phyloP scores from a whole-genome alignment of 2,888 invertebrate genomes.

The Ferdinandea cuprea region DNA sequence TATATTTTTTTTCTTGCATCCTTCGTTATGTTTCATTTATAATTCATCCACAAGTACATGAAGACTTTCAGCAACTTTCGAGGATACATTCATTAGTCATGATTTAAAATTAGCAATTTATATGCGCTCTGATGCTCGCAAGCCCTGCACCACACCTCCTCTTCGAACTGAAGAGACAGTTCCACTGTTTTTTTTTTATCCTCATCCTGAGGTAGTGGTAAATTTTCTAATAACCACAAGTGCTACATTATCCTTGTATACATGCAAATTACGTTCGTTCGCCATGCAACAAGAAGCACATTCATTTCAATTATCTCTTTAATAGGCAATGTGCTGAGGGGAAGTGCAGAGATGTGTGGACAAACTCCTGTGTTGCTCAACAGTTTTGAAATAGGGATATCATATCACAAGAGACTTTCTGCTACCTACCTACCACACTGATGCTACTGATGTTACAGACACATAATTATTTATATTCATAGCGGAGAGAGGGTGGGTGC shows the following conservation, averaged over 20 bases:
- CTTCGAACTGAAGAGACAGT: neutral
- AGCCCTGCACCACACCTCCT: neutral
- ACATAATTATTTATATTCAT: constrained; percentile 40
- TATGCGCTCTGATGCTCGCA: constrained; percentile 1
- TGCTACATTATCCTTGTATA: constrained; percentile 50
- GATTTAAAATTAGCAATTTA: constrained; percentile 32
- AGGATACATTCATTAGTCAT: constrained; percentile 38
- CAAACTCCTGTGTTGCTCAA: constrained; percentile 1
- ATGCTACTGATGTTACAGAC: constrained; percentile 22
- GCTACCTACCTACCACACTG: neutral
- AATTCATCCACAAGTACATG: constrained; percentile 18
- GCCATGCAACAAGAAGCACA: constrained; percentile 43
- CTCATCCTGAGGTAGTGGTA: neutral
- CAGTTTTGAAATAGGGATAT: constrained; percentile 12
- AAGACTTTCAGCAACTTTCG: constrained; percentile 20
- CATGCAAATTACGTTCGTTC: constrained; percentile 56
- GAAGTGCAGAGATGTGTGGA: neutral
- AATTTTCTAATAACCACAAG: constrained; percentile 60
- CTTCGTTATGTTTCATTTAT: constrained; percentile 30
- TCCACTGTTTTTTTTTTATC: neutral
- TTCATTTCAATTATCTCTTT: constrained; percentile 60
- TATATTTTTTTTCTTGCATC: constrained; percentile 4
- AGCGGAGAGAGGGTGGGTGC: too few species aligned
- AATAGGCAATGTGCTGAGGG: constrained; percentile 19
- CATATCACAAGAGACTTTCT: neutral